These are phyloP conservation scores for Anagrus nilaparvatae DNA, from an alignment of 1,140 invertebrate genomes.

Conservation along the genomic window DNA sequence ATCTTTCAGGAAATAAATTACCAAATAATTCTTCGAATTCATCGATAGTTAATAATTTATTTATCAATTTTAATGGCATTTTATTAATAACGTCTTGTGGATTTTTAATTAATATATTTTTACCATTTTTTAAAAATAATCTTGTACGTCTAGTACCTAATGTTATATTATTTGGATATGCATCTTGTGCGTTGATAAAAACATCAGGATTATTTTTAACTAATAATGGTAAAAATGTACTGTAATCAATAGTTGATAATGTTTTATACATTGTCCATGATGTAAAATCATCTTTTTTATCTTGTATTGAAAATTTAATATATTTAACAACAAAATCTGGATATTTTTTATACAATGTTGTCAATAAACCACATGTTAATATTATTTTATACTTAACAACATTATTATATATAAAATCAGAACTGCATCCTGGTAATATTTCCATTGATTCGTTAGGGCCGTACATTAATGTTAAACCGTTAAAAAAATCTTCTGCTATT, in stretches of 20 bases:
- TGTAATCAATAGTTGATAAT: constrained; percentile 13
- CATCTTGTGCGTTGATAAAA: constrained; percentile 17
- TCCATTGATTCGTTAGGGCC: constrained; percentile 17
- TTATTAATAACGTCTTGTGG: constrained; percentile 18
- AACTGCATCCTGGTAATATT: constrained; percentile 22
- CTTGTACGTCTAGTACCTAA: constrained; percentile 21
- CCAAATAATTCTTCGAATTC: constrained; percentile 24
- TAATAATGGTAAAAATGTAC: constrained; percentile 15
- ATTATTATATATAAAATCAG: constrained; percentile 18
- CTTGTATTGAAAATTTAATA: constrained; percentile 8
- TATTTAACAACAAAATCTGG: constrained; percentile 20
- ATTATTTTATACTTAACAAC: constrained; percentile 17
- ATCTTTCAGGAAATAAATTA: constrained; percentile 18
- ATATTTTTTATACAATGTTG: constrained; percentile 20
- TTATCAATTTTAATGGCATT: constrained; percentile 21
- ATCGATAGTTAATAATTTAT: constrained; percentile 10
- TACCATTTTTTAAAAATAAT: constrained; percentile 24
- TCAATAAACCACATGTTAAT: constrained; percentile 11
- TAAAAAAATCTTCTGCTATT: constrained; percentile 19
- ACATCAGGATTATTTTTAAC: constrained; percentile 16
- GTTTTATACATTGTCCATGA: constrained; percentile 8
- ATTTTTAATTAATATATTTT: constrained; percentile 14
- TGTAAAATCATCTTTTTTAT: constrained; percentile 1
- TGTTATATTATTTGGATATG: not conserved
- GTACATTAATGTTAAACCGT: constrained; percentile 12